Evolutionary conservation across 2,797 vertebrate genomes (phyloP).

Genomic region (Fistularia tabacaria): DNA sequence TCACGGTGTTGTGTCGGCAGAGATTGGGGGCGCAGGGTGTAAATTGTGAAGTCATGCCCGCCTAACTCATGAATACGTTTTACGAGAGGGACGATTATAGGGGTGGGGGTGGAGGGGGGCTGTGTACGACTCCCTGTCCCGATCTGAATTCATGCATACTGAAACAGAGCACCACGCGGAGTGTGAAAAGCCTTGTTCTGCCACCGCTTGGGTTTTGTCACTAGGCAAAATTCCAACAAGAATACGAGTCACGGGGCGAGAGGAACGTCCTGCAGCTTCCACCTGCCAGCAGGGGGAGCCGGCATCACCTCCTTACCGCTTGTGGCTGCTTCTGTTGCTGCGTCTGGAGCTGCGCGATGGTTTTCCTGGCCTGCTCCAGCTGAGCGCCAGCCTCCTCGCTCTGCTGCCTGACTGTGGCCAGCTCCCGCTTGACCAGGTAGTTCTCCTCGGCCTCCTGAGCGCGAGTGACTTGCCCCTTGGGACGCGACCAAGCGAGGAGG

Average conservation of each 20-base stretch:
- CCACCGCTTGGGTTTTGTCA: slow-evolving; percentile 12
- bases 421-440: slow-evolving; percentile 99
- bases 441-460: slow-evolving; percentile 99
- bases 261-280: no score
- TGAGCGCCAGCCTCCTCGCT: slow-evolving; percentile 90
- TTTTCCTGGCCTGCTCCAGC: slow-evolving; percentile 91
- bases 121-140: slow-evolving; percentile 33
- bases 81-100: slow-evolving; percentile 24
- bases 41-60: slow-evolving; percentile 43
- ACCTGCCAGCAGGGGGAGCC: neutral
- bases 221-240: slow-evolving; percentile 9
- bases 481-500: slow-evolving; percentile 66
- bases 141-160: slow-evolving; percentile 61
- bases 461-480: slow-evolving; percentile 99
- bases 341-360: slow-evolving; percentile 88
- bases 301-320: slow-evolving; percentile 84
- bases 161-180: slow-evolving; percentile 39
- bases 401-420: slow-evolving; percentile 97
- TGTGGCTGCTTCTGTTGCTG: slow-evolving; percentile 78
- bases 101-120: slow-evolving; percentile 18
- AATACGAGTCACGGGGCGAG: neutral
- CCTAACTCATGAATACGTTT: slow-evolving; percentile 52
- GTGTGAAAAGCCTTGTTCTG: slow-evolving; percentile 23
- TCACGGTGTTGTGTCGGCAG: slow-evolving; percentile 29
- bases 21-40: slow-evolving; percentile 18